Conservation (phyloP, 2,113 vertebrate species). For the Phalacrocorax brasilianus region DNA sequence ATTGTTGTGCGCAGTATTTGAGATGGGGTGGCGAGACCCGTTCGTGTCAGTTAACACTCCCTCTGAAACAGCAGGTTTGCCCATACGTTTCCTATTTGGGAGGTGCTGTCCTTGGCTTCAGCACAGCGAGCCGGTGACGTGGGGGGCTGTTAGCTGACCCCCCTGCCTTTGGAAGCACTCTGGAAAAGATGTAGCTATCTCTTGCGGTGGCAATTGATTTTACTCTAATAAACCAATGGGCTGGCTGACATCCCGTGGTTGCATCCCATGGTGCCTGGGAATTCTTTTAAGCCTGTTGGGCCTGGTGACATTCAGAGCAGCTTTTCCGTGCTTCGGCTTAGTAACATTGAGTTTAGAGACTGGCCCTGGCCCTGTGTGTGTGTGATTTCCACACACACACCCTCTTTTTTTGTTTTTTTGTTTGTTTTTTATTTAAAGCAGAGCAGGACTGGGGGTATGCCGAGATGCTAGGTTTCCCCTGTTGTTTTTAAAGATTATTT, state of each 20-base stretch:
- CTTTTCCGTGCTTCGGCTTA: neutral
- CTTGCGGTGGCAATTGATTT: neutral
- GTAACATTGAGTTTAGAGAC: neutral
- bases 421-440: neutral
- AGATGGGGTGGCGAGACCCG: neutral
- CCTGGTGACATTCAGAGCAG: neutral
- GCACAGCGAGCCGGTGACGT: fast-evolving
- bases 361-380: neutral
- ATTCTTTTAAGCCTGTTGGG: neutral
- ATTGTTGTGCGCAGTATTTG: neutral
- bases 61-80: neutral
- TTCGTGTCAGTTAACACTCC: neutral
- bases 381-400: neutral
- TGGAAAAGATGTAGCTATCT: neutral
- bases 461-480: neutral
- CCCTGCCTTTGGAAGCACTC: neutral
- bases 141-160: too few species aligned
- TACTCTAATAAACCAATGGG: neutral
- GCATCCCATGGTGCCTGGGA: neutral
- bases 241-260: neutral
- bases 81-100: fast-evolving
- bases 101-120: neutral
- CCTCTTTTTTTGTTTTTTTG: neutral
- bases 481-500: neutral
- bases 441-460: neutral